Base-by-base conservation (phyloP, 2,113 vertebrate species). In the Anolis carolinensis region DNA sequence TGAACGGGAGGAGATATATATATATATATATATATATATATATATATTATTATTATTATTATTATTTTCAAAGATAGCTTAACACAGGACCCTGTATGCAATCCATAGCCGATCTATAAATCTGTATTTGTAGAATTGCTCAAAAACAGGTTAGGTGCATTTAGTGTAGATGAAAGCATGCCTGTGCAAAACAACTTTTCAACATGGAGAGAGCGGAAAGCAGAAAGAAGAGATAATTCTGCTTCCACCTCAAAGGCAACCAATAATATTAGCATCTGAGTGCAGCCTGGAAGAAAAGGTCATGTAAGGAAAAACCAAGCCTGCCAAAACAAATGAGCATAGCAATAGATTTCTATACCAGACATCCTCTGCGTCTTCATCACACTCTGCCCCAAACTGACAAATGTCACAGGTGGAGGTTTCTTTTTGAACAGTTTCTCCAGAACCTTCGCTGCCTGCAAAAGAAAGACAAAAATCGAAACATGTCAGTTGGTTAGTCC, bases 361-460 rank as follows among this genome's bases (percentile, higher is more conserved):
- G 89, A 99, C 99, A 82, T 99, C 99, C 92, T 99, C 99, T 14
- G 98, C 98, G 59, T 99, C 99, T 96, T 99, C 99, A 1, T 99
- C 99, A 44, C 99, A 99, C 95, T 99, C 98, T 0, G 98, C 99
- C 67, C 98, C 99, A 83, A 99, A 99, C 95, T 99, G 98, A 95
- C 99, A 99, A 93, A 99, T 99, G 93, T 99, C 98, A 93, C 98
- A 99, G 92, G 98, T 99, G 92, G 98, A 99, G 32, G 98, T 98
- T 95, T 99, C 98, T 96, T 99, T 99, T 95, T 98, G 98, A 91
- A 95, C 98, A 36, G 97, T 97, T 96, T 99, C 98, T 50, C 98
- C 98, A 18, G 99, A 99, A 83, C 98, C 99, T 96, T 99, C 98
- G 67, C 97, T 98, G 83, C 97, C 99, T 99, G 85, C 82, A 87